Base-by-base conservation (phyloP, 2,888 invertebrate genomes). In the Matsumyia berberina region DNA sequence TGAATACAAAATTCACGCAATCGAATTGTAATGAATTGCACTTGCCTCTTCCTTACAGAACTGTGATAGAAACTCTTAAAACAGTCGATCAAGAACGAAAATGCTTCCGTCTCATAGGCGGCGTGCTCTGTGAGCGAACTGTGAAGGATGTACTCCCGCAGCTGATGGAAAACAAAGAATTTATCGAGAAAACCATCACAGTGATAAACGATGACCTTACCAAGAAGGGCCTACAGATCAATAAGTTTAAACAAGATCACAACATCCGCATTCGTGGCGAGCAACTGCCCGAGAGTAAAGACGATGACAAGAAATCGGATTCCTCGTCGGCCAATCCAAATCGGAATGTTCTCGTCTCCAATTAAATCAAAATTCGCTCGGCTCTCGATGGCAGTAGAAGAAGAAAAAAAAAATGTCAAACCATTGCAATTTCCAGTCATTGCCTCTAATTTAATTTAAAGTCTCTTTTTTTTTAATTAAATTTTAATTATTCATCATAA, bases 31-130 rank as follows among this genome's bases (percentile, higher is more conserved):
- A 35, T 49, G n/a, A n/a, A n/a, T n/a, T n/a, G n/a, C 24, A 33
- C 12, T 17, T n/a, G 17, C 39, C 86, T 74, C 73, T 87, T 86
- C 86, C 79, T 86, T 86, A 73, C 92, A 99, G 98, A 91, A 95
- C 98, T 91, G 99, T 99, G 74, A 96, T 98, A 88, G 98, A 98
- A 89, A 97, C 98, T 11, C 93, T 99, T 82, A 95, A 96, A 90
- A 95, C 95, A 78, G 96, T 98, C 19, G 96, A 97, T 89, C 94
- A 94, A 11, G 94, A 94, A 66, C 94, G 98, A 87, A 97, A 96
- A 91, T 99, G 99, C 92, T 99, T 96, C 92, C 94, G 98, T 89
- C 94, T 98, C 93, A 95, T 99, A 86, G 98, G 98, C 67, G 98
- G 98, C 29, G 96, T 99, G 74, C 93, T 99, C 69, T 97, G 97